Percentiles rank a stretch among this genome's conserved stretches.
Evolutionary conservation across 1,140 invertebrate species (phyloP).

Genomic region (Andrena cerasifolii): DNA sequence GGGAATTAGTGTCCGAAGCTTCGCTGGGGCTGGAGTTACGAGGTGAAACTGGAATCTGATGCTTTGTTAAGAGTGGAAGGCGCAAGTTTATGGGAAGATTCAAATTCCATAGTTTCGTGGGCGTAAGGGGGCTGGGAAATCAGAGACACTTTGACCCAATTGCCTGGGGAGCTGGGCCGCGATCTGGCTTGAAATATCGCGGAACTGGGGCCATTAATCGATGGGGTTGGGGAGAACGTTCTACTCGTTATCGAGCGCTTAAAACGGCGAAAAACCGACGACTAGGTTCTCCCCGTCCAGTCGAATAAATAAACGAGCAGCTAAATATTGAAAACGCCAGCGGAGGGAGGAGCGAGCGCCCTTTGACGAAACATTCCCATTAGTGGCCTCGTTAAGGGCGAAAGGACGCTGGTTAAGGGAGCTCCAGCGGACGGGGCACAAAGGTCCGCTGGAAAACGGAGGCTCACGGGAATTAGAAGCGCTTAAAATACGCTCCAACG

Average conservation of each 20-base stretch:
- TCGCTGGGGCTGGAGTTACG: too few species aligned
- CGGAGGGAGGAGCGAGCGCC: neutral
- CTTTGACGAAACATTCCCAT: conserved; percentile 52
- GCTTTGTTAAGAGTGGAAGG: too few species aligned
- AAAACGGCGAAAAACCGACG: neutral
- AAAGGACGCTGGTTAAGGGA: conserved; percentile 30
- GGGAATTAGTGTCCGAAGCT: too few species aligned
- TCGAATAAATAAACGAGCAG: conserved; percentile 17
- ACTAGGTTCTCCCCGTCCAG: neutral
- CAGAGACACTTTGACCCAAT: too few species aligned
- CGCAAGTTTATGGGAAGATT: too few species aligned
- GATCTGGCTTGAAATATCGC: neutral
- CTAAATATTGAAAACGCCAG: conserved; percentile 23
- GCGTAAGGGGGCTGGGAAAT: too few species aligned
- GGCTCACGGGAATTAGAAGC: conserved; percentile 13
- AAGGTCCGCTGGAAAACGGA: conserved; percentile 46
- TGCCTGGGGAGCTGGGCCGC: too few species aligned
- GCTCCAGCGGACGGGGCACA: conserved; percentile 30
- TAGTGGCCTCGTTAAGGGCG: conserved; percentile 34
- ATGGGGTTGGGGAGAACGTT: neutral
- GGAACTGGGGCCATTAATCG: neutral
- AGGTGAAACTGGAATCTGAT: too few species aligned
- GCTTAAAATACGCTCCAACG: neutral
- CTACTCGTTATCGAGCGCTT: conserved; percentile 6
- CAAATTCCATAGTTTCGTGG: too few species aligned